Evolutionary conservation across 2,797 vertebrate genomes (phyloP), one percentile per base, ranked within the genome.

Genomic region (Tachyglossus aculeatus): DNA sequence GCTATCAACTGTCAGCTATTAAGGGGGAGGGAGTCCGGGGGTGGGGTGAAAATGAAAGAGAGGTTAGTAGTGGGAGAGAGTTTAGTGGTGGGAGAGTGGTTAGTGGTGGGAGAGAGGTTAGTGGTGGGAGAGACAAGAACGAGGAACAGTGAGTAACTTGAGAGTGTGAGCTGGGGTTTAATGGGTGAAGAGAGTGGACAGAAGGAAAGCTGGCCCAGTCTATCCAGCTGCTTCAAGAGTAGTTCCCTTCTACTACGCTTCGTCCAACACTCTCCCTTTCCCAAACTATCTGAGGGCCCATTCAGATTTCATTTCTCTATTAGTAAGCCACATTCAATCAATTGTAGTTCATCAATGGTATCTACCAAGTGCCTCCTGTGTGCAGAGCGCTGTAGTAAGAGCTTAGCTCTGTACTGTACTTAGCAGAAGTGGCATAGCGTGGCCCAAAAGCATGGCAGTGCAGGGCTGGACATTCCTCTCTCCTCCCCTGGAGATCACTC

Each of bases 81-180:
- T 21, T 10, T 7, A 2, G 21, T 44, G 24, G 11, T 22, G 37
- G 37, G 37, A 6, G 37, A 39, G 37, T 1, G 2, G 21, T 10
- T 7, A 2, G 21, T 44, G 24, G 11, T 22, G 37, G 37, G 37
- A 43, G 41, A 5, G 2, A 1, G 2, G 21, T 10, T 7, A 2
- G 21, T 44, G 24, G 11, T 22, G 37, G 37, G 37, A 6, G 37
- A 39, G 37, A 13, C 37, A 12, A 39, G 25, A n/a, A n/a, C n/a
- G n/a, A n/a, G 18, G 29, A 19, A 19, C 29, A 7, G 21, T 19
- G 19, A 18, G 18, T 11, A 13, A 27, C 29, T 13, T 13, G 4
- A 48, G n/a, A 8, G 13, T 31, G 1, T 13, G 10, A 9, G 7
- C 24, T 4, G 6, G 2, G 12, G 3, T 29, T 6, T 15, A 3